A percentile compares a stretch with the other conserved stretches of the same genome.
Conservation (phyloP, 1,140 invertebrate species). For the Aphelinus atriplicis region DNA sequence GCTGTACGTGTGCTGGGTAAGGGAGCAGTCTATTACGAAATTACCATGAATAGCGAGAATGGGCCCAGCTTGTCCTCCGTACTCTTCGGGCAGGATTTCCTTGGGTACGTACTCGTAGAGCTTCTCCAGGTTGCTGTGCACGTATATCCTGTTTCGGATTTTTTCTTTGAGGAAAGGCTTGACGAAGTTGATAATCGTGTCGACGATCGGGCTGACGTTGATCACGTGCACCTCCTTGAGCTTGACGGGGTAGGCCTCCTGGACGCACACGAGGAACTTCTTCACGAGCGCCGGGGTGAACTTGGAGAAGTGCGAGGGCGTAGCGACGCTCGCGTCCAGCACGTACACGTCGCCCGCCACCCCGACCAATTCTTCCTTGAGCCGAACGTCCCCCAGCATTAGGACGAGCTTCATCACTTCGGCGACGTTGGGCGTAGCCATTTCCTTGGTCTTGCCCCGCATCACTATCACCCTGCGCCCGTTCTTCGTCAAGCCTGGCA, state of each 20-base stretch:
- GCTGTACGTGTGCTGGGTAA: too few species aligned
- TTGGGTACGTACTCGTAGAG: constrained; percentile 81
- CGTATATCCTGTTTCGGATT: constrained; percentile 81
- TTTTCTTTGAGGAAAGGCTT: constrained; percentile 88
- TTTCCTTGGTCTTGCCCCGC: constrained; percentile 71
- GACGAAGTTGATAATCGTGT: constrained; percentile 83
- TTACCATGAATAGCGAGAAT: constrained; percentile 76
- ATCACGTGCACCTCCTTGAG: constrained; percentile 86
- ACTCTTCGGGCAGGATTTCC: constrained; percentile 81
- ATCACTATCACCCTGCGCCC: constrained; percentile 80
- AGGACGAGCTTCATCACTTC: constrained; percentile 82
- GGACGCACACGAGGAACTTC: constrained; percentile 84
- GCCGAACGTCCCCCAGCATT: constrained; percentile 84
- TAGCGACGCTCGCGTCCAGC: constrained; percentile 78
- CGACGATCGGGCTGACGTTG: constrained; percentile 83
- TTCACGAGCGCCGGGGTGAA: constrained; percentile 79
- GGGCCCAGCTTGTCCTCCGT: constrained; percentile 78
- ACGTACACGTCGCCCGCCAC: constrained; percentile 86
- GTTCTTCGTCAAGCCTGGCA: constrained; percentile 80
- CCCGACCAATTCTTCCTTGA: constrained; percentile 78
- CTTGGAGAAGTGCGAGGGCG: constrained; percentile 78
- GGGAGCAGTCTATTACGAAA: too few species aligned
- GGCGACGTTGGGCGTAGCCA: constrained; percentile 69
- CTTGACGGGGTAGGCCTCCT: constrained; percentile 87
- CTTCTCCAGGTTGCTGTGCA: constrained; percentile 78